Evolutionary conservation across 2,888 invertebrate genomes (phyloP).

Genomic region (Plagodis dolabraria): DNA sequence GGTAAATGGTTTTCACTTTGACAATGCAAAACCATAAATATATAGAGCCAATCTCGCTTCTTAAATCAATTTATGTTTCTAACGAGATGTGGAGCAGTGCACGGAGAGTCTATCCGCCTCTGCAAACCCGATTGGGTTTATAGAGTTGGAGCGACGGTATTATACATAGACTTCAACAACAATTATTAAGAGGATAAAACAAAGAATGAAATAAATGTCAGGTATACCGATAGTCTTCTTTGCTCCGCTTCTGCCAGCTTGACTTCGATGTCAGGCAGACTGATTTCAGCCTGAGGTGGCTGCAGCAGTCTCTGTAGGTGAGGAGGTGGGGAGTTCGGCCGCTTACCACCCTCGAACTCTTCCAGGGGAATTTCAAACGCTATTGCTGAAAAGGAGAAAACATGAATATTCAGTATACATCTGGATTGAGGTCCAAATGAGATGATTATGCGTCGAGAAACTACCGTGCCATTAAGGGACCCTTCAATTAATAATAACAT

Average conservation of each 20-base stretch:
- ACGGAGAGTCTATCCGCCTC: too few species aligned
- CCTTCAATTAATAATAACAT: not conserved
- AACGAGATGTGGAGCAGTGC: too few species aligned
- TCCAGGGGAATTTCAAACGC: constrained; percentile 86
- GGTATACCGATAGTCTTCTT: constrained; percentile 84
- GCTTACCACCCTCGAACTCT: constrained; percentile 69
- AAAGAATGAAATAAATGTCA: not conserved
- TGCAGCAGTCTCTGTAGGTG: constrained; percentile 88
- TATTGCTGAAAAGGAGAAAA: constrained; percentile 71
- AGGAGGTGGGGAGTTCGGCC: constrained; percentile 87
- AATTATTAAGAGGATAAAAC: too few species aligned
- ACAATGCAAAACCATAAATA: too few species aligned
- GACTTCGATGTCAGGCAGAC: constrained; percentile 87
- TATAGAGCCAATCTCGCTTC: too few species aligned
- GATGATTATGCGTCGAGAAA: too few species aligned
- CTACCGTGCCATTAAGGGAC: not conserved
- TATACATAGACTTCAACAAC: too few species aligned
- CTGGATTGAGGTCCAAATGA: too few species aligned
- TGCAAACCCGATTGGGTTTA: too few species aligned
- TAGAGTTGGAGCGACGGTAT: too few species aligned
- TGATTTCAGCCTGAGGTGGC: constrained; percentile 82
- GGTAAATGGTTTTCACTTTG: too few species aligned
- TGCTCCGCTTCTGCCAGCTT: constrained; percentile 90
- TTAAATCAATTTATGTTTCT: too few species aligned
- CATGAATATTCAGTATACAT: not conserved